Percentiles rank a stretch among this genome's conserved stretches.
Conservation (phyloP, 2,888 invertebrate species). For the Meta bourneti region DNA sequence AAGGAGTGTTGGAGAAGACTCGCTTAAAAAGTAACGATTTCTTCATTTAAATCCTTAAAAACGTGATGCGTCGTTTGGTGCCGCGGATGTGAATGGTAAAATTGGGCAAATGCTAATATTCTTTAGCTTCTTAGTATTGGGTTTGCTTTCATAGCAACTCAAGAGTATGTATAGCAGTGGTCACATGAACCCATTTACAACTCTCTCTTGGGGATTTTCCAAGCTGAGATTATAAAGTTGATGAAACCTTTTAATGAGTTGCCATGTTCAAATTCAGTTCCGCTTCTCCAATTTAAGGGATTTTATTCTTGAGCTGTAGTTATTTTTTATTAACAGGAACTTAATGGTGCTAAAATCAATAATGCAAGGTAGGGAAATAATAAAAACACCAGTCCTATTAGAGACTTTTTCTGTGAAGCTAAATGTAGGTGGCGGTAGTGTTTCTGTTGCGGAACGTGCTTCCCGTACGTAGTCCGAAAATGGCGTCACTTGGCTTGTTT, state of each 20-base stretch:
- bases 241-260: neutral
- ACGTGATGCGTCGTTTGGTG: neutral
- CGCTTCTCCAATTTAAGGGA: no score
- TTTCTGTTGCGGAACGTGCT: no score
- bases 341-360: no score
- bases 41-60: neutral
- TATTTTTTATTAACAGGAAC: no score
- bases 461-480: no score
- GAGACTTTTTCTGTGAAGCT: no score
- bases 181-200: neutral
- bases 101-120: neutral
- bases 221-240: neutral
- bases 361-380: no score
- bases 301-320: no score
- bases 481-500: no score
- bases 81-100: neutral
- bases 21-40: conserved; percentile 1
- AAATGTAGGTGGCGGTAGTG: no score
- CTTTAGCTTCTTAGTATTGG: neutral
- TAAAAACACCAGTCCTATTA: no score
- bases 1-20: neutral
- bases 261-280: neutral
- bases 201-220: neutral
- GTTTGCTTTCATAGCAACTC: neutral
- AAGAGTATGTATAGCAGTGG: neutral